Evolutionary conservation across 1,140 invertebrate species (phyloP).

Genomic region (Kradibia gibbosae): DNA sequence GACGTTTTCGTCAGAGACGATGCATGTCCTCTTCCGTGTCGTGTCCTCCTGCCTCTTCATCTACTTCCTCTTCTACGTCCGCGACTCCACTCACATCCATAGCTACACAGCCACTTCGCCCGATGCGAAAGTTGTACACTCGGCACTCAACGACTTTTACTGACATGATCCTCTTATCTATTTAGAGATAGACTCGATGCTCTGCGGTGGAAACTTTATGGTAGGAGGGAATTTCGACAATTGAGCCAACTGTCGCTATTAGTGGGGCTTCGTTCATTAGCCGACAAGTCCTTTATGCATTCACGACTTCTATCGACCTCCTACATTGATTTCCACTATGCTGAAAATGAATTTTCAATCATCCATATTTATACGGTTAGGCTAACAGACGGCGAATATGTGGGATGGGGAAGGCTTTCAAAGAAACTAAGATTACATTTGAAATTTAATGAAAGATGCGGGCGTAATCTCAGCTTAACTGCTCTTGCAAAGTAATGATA

Average conservation of each 20-base stretch:
- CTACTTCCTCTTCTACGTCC: constrained; percentile 6
- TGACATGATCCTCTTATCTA: not conserved
- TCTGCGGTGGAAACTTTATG: not conserved
- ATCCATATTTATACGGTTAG: no score
- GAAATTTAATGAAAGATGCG: no score
- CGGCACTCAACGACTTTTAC: constrained; percentile 9
- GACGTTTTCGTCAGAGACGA: constrained; percentile 53
- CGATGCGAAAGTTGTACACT: not conserved
- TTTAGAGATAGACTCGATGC: not conserved
- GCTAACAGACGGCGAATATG: no score
- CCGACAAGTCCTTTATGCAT: no score
- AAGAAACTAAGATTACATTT: no score
- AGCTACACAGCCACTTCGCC: not conserved
- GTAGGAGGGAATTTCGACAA: not conserved
- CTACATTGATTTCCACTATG: no score
- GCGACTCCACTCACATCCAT: not conserved
- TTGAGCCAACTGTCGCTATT: not conserved
- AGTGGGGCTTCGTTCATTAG: no score
- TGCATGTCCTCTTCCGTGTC: constrained; percentile 35
- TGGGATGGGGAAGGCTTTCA: no score
- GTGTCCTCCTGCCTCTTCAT: constrained; percentile 16
- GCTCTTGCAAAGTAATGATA: no score
- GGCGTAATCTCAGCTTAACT: no score
- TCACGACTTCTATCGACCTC: no score
- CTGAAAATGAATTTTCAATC: no score